Evolutionary conservation across 2,888 invertebrate genomes (phyloP), one percentile per base, ranked within the genome.

Genomic region (Chrysina gloriosa): DNA sequence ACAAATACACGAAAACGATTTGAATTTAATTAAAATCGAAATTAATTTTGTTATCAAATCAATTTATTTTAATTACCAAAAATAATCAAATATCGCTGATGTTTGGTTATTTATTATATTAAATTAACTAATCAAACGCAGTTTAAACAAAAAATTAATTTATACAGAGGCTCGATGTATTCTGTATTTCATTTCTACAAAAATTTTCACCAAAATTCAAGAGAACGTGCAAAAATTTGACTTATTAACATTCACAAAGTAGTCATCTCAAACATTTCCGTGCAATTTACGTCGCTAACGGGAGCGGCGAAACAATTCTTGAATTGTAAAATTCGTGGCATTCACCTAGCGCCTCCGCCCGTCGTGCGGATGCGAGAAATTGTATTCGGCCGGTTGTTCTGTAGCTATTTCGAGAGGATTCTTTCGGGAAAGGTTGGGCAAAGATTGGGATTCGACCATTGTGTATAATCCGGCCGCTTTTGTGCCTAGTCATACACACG

Each of bases 181-280:
- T n/a, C n/a, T n/a, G n/a, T n/a, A n/a, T n/a, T n/a, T n/a, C n/a
- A n/a, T n/a, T n/a, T n/a, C n/a, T n/a, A n/a, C n/a, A n/a, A n/a
- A n/a, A n/a, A n/a, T n/a, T n/a, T n/a, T n/a, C n/a, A n/a, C n/a
- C n/a, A n/a, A n/a, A n/a, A n/a, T n/a, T n/a, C n/a, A n/a, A n/a
- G n/a, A n/a, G n/a, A n/a, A n/a, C n/a, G n/a, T n/a, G n/a, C n/a
- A n/a, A n/a, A n/a, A n/a, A n/a, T n/a, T 45, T 21, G 21, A 19
- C 45, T 45, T 21, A 21, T 45, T 45, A 16, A 45, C 21, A 45
- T 45, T 9, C 9, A 2, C 52, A 19, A 27, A 31, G 27, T 61
- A 42, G 42, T 61, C 19, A 61, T 61, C 27, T 19, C 27, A 45
- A 61, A 42, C 14, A 58, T 58, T 58, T 42, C 27, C 42, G 21